These are phyloP conservation scores for Aradus depressus DNA, from an alignment of 2,888 invertebrate genomes.

Conservation along the genomic window DNA sequence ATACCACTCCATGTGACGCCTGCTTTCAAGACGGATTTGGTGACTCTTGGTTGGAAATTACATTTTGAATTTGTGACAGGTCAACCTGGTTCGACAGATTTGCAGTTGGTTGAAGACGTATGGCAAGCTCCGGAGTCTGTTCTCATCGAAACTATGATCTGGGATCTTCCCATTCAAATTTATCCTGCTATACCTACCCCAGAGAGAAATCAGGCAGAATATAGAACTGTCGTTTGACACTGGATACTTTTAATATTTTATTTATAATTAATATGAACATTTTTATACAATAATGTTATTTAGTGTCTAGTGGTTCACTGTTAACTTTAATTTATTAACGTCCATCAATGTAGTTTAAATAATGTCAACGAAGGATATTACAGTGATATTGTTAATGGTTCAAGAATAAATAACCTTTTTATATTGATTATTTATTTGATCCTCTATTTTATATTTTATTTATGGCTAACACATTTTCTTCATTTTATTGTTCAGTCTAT, in stretches of 20 bases:
- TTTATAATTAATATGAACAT: too few species aligned
- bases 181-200: conserved; percentile 82
- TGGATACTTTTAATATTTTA: neutral
- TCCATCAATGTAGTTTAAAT: too few species aligned
- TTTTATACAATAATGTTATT: too few species aligned
- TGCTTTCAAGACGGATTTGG: conserved; percentile 84
- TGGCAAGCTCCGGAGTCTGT: conserved; percentile 80
- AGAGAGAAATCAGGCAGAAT: conserved; percentile 39
- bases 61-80: conserved; percentile 97
- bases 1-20: conserved; percentile 93
- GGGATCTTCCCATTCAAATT: conserved; percentile 91
- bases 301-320: too few species aligned
- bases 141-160: conserved; percentile 95
- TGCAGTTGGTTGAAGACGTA: conserved; percentile 46
- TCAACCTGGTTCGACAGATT: conserved; percentile 50
- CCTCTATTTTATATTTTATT: too few species aligned
- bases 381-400: too few species aligned
- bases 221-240: conserved; percentile 3
- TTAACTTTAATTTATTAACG: too few species aligned
- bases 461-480: too few species aligned
- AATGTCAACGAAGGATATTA: too few species aligned
- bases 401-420: too few species aligned
- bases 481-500: too few species aligned
- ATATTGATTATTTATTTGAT: too few species aligned
- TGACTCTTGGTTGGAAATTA: conserved; percentile 82